Conservation (phyloP, 2,113 vertebrate genomes). For the Labeo catla region DNA sequence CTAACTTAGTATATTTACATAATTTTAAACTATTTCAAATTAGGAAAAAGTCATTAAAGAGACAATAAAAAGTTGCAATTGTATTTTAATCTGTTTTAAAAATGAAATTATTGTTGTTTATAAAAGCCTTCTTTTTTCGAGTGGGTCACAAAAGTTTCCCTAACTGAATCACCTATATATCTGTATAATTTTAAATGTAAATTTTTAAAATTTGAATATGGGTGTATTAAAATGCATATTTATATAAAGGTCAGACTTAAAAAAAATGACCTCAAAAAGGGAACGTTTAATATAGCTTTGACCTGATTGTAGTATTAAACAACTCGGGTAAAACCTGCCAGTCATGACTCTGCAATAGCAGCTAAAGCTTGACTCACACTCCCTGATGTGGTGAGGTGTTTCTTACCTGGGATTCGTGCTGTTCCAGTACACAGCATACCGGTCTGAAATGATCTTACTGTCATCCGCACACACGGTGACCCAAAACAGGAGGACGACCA, state of each 20-base stretch:
- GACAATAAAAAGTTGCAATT: neutral
- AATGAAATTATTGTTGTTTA: neutral
- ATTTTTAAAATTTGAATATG: neutral
- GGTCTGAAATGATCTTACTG: constrained; percentile 84
- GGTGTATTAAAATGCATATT: neutral
- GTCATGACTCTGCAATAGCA: neutral
- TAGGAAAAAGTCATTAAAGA: neutral
- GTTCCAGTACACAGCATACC: constrained; percentile 93
- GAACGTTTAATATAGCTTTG: neutral
- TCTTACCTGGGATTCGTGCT: constrained; percentile 91
- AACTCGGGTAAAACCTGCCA: neutral
- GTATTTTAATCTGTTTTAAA: neutral
- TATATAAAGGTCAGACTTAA: neutral
- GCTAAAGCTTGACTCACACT: neutral
- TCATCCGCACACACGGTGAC: constrained; percentile 84
- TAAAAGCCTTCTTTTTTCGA: neutral
- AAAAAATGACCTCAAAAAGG: neutral
- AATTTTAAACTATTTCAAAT: neutral
- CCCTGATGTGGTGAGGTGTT: neutral
- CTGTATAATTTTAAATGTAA: neutral
- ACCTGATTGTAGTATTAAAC: neutral
- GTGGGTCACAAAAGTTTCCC: neutral
- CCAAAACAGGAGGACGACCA: constrained; percentile 78
- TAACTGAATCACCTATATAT: neutral
- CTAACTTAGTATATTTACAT: neutral